Percentiles rank a stretch among this genome's conserved stretches.
These are phyloP conservation scores for Drosophila ananassae DNA, from an alignment of 1,140 invertebrate species.

Conservation along the genomic window DNA sequence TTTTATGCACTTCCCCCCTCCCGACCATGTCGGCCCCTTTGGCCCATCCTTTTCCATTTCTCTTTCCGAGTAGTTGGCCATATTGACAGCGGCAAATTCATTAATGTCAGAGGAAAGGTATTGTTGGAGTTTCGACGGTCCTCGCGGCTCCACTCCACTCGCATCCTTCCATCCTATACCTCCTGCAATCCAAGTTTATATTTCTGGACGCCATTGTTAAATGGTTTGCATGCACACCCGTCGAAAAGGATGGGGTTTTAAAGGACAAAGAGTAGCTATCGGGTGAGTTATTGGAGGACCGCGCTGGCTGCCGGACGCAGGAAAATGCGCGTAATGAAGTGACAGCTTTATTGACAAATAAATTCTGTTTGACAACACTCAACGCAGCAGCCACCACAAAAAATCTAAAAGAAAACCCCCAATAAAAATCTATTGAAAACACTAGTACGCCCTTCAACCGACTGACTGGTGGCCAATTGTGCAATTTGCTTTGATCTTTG, in stretches of 20 bases:
- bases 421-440: constrained; percentile 42
- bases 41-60: constrained; percentile 1
- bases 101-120: constrained; percentile 67
- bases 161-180: constrained; percentile 13
- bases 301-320: constrained; percentile 39
- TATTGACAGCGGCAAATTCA: constrained; percentile 82
- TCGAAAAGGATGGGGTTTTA: not conserved
- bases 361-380: constrained; percentile 78
- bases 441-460: constrained; percentile 10
- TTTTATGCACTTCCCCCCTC: constrained; percentile 47
- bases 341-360: constrained; percentile 82
- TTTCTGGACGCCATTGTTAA: constrained; percentile 70
- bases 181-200: constrained; percentile 75
- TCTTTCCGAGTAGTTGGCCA: constrained; percentile 49
- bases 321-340: constrained; percentile 78
- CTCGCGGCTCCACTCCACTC: constrained; percentile 2
- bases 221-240: constrained; percentile 47
- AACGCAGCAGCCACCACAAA: constrained; percentile 36
- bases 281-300: constrained; percentile 61
- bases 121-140: constrained; percentile 26
- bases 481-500: constrained; percentile 72
- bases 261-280: not conserved
- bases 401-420: constrained; percentile 19
- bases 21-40: not conserved
- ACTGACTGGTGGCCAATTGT: constrained; percentile 54